phyloP scores from a whole-genome alignment of 2,797 vertebrate genomes.

The Phataginus tetradactyla region DNA sequence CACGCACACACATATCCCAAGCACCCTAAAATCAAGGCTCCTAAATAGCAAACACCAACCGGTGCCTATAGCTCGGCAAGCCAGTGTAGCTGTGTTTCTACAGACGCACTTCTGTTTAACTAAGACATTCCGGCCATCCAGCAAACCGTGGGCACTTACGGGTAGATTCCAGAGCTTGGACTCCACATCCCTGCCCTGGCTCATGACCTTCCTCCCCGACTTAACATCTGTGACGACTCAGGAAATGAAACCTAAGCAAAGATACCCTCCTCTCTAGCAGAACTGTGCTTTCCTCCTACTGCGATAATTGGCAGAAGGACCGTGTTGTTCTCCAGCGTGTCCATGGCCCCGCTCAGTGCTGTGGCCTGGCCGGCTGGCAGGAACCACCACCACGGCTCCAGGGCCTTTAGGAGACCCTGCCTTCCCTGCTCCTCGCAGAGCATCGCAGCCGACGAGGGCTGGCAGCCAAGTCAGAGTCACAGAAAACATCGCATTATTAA shows the following conservation, averaged over 20 bases:
- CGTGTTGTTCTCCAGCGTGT: fast-evolving
- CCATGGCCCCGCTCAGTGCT: too few species aligned
- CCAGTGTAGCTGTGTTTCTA: fast-evolving
- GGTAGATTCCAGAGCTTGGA: fast-evolving
- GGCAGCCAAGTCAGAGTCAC: background rate
- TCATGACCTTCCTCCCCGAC: background rate
- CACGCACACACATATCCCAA: fast-evolving
- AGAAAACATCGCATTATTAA: background rate
- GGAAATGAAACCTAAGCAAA: fast-evolving
- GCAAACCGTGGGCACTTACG: fast-evolving
- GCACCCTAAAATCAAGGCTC: background rate
- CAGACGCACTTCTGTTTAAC: fast-evolving
- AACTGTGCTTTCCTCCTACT: background rate
- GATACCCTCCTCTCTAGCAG: fast-evolving
- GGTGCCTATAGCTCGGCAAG: fast-evolving
- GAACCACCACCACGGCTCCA: too few species aligned
- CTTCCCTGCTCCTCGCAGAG: background rate
- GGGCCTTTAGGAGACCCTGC: too few species aligned
- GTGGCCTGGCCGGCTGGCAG: too few species aligned
- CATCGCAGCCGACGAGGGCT: background rate
- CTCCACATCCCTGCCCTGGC: fast-evolving
- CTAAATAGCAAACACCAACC: fast-evolving
- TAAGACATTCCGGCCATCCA: fast-evolving
- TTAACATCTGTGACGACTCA: background rate
- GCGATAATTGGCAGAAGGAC: fast-evolving